Conservation (phyloP, 2,797 vertebrate species). For the Epinephelus malabaricus region DNA sequence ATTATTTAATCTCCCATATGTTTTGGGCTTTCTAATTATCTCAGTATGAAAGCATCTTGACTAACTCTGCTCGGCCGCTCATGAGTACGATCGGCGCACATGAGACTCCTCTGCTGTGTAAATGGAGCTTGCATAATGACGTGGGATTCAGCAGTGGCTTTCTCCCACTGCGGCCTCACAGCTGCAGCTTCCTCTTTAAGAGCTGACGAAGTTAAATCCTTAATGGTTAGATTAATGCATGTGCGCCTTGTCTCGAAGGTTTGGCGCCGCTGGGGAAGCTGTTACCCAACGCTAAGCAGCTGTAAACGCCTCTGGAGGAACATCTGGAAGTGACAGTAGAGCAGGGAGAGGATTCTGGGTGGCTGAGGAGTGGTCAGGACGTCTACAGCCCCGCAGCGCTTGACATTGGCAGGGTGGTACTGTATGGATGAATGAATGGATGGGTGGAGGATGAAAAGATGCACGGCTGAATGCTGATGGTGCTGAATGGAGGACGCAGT, state of each 20-base stretch:
- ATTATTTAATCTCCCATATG: slow-evolving; percentile 58
- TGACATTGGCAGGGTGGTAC: slow-evolving; percentile 8
- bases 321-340: slow-evolving; percentile 72
- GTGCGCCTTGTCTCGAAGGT: slow-evolving; percentile 59
- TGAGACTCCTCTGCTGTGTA: slow-evolving; percentile 51
- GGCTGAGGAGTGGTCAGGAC: slow-evolving; percentile 16
- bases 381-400: not conserved
- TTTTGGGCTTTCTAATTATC: slow-evolving; percentile 50
- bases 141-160: slow-evolving; percentile 30
- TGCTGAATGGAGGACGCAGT: not conserved
- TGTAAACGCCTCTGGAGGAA: slow-evolving; percentile 70
- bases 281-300: slow-evolving; percentile 69
- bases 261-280: slow-evolving; percentile 54
- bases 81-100: slow-evolving; percentile 26
- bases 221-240: slow-evolving; percentile 78
- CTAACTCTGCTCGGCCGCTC: slow-evolving; percentile 49
- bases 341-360: slow-evolving; percentile 19
- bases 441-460: not conserved
- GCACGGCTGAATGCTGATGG: not conserved
- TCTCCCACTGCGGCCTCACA: slow-evolving; percentile 40
- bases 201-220: slow-evolving; percentile 69
- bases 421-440: not conserved
- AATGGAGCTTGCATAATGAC: slow-evolving; percentile 65
- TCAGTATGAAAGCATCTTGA: slow-evolving; percentile 42
- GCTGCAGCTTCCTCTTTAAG: slow-evolving; percentile 52